These are phyloP conservation scores for Pseudomyrmex cubaensis DNA, from an alignment of 1,140 invertebrate species.

Conservation along the genomic window DNA sequence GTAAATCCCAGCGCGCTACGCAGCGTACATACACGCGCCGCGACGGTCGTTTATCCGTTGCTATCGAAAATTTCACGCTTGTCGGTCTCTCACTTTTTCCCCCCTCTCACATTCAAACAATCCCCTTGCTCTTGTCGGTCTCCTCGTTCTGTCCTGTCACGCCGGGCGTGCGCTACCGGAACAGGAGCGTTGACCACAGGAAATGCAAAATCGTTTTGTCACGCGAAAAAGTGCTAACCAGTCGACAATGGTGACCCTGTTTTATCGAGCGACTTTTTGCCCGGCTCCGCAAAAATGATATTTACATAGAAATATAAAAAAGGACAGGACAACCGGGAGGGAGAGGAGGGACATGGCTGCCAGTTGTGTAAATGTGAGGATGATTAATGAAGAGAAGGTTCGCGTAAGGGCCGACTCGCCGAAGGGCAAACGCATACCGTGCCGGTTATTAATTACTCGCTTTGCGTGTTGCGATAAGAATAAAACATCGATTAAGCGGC, in stretches of 20 bases:
- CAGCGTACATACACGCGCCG: slow-evolving; percentile 26
- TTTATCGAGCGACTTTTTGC: slow-evolving; percentile 44
- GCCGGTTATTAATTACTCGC: slow-evolving; percentile 58
- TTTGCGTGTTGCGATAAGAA: slow-evolving; percentile 43
- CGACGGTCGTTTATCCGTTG: slow-evolving; percentile 51
- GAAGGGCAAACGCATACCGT: slow-evolving; percentile 16
- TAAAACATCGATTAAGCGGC: slow-evolving; percentile 37
- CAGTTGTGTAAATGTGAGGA: slow-evolving; percentile 46
- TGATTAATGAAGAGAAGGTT: slow-evolving; percentile 59
- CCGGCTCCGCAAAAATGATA: slow-evolving; percentile 35
- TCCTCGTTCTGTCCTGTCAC: slow-evolving; percentile 8
- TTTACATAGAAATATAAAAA: slow-evolving; percentile 57
- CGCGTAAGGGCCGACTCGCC: not conserved
- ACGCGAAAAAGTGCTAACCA: slow-evolving; percentile 56
- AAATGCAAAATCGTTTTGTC: slow-evolving; percentile 61
- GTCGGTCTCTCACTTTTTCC: slow-evolving; percentile 10
- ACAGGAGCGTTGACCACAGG: slow-evolving; percentile 55
- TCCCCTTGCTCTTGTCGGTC: not conserved
- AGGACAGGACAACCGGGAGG: not conserved
- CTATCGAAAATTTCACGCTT: slow-evolving; percentile 59
- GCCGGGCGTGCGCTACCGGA: slow-evolving; percentile 17
- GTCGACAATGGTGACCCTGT: slow-evolving; percentile 55
- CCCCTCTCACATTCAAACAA: slow-evolving; percentile 6
- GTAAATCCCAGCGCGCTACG: slow-evolving; percentile 33
- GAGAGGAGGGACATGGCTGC: slow-evolving; percentile 27